Evolutionary conservation across 2,797 vertebrate genomes (phyloP).

Genomic region (Oceanodroma leucorhoa): DNA sequence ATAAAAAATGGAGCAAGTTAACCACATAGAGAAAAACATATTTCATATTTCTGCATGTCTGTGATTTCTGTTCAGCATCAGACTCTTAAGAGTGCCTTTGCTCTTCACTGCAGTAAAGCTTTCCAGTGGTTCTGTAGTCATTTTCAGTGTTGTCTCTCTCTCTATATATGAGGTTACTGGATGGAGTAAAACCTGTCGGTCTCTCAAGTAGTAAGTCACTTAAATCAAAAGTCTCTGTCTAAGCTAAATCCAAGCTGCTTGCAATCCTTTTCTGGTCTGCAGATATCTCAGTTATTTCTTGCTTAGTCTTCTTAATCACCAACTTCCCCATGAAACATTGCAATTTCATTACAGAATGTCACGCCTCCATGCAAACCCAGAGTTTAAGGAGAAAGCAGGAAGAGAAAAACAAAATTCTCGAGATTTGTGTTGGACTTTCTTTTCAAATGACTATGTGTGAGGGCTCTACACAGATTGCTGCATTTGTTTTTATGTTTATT

Average conservation of each 20-base stretch:
- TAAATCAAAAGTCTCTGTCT: neutral
- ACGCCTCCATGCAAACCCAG: neutral
- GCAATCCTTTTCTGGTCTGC: neutral
- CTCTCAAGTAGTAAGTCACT: neutral
- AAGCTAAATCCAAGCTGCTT: neutral
- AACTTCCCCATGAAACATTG: neutral
- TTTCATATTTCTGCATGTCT: neutral
- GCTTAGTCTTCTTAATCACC: neutral
- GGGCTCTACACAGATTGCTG: conserved; percentile 12
- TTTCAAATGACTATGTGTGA: neutral
- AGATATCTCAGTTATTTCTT: neutral
- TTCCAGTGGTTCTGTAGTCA: neutral
- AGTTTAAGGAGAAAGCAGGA: neutral
- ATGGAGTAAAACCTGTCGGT: neutral
- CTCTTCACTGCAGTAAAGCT: neutral
- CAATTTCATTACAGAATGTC: neutral
- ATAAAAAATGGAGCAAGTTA: neutral
- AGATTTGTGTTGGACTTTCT: neutral
- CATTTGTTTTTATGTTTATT: conserved; percentile 19
- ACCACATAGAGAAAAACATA: neutral
- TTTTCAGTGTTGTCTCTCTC: neutral
- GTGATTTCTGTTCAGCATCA: neutral
- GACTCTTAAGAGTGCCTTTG: neutral
- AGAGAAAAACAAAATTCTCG: neutral
- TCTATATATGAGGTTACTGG: neutral